Evolutionary conservation across 2,888 invertebrate species (phyloP).

Genomic region (Cancer borealis): DNA sequence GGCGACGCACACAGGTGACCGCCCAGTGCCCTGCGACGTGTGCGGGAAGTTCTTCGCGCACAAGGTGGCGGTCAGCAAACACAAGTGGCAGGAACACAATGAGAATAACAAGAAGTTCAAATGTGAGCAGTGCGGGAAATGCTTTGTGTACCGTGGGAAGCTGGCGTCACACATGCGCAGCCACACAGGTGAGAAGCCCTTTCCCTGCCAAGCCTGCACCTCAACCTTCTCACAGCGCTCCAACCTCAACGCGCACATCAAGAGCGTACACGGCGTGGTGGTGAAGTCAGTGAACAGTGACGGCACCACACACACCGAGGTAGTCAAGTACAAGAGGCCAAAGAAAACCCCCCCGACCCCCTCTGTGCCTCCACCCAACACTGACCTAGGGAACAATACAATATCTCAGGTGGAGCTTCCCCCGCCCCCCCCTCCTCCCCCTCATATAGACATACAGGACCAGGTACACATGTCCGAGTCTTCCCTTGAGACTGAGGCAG

Average conservation of each 20-base stretch:
- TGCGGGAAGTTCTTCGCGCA: conserved; percentile 71
- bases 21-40: conserved; percentile 61
- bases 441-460: conserved; percentile 59
- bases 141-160: conserved; percentile 68
- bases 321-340: conserved; percentile 68
- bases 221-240: conserved; percentile 67
- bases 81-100: conserved; percentile 73
- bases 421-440: not conserved
- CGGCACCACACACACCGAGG: conserved; percentile 68
- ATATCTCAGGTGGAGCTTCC: conserved; percentile 54
- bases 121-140: conserved; percentile 64
- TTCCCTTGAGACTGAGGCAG: conserved; percentile 72
- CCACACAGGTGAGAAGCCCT: conserved; percentile 72
- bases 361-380: conserved; percentile 33
- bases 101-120: conserved; percentile 69
- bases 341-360: conserved; percentile 52
- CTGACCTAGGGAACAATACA: not conserved
- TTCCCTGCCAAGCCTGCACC: conserved; percentile 59
- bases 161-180: conserved; percentile 67
- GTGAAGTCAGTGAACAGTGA: conserved; percentile 71
- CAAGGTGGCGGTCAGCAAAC: conserved; percentile 68
- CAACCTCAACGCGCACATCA: conserved; percentile 67
- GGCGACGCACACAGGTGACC: conserved; percentile 70
- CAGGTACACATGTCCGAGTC: conserved; percentile 71
- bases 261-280: conserved; percentile 71